These are phyloP conservation scores for Catostylus mosaicus DNA, from an alignment of 30 jellyfish, hydroid and myxozoan species.

Conservation along the genomic window DNA sequence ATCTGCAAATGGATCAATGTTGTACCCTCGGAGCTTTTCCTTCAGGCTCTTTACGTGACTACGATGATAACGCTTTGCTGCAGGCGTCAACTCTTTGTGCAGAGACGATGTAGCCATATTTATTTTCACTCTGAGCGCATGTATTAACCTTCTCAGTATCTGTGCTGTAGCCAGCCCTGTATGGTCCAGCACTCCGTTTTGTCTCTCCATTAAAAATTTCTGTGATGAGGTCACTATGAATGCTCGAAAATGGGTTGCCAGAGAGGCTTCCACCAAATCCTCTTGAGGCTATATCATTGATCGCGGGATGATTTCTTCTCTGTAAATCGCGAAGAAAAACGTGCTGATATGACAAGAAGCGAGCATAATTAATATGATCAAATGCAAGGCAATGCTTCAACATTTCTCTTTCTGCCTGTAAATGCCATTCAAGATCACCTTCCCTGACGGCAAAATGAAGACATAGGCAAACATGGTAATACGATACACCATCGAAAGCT, in stretches of 20 bases:
- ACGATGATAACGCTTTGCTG: constrained; percentile 23
- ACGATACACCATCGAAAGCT: no score
- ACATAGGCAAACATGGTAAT: no score
- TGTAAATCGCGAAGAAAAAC: no score
- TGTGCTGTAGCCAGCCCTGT: constrained; percentile 44
- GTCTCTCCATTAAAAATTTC: constrained; percentile 67
- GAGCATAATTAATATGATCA: constrained; percentile 48
- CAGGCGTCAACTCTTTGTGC: constrained; percentile 49
- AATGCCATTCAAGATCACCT: constrained; percentile 13
- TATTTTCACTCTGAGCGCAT: constrained; percentile 44
- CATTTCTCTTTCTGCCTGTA: constrained; percentile 55
- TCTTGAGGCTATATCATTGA: constrained; percentile 19
- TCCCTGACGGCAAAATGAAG: constrained; percentile 57
- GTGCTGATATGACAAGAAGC: no score
- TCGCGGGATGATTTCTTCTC: constrained; percentile 15
- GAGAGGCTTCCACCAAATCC: constrained; percentile 64
- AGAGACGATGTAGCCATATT: constrained; percentile 41
- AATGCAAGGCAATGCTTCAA: constrained; percentile 43
- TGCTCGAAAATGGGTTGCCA: constrained; percentile 30
- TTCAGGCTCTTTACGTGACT: constrained; percentile 28
- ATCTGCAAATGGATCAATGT: constrained; percentile 21
- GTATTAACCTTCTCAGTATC: constrained; percentile 14
- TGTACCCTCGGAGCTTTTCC: constrained; percentile 26
- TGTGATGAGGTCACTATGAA: constrained; percentile 60
- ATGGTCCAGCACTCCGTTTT: constrained; percentile 53